Conservation (phyloP, 2,888 invertebrate species). For the Pasiphila rectangulata region DNA sequence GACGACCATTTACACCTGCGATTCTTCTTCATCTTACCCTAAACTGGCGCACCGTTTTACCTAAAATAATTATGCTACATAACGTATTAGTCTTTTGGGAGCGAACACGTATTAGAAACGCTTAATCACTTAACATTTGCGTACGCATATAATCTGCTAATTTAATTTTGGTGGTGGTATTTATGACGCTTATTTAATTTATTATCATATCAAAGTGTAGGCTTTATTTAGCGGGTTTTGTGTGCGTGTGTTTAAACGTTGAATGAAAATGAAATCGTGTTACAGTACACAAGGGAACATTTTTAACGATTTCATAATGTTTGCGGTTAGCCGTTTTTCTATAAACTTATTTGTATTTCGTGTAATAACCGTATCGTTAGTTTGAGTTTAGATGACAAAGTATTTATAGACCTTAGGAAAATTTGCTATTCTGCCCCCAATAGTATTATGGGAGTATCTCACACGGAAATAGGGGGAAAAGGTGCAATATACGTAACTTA, state of each 20-base stretch:
- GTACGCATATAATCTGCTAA: slow-evolving; percentile 77
- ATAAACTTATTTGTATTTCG: slow-evolving; percentile 45
- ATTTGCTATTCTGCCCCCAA: no score
- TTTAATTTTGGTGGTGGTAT: slow-evolving; percentile 73
- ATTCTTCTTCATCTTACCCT: slow-evolving; percentile 78
- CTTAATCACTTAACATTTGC: slow-evolving; percentile 78
- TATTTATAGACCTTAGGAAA: no score
- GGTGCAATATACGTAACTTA: no score
- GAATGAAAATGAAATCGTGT: slow-evolving; percentile 69
- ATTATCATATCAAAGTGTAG: slow-evolving; percentile 75
- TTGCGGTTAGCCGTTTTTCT: slow-evolving; percentile 55
- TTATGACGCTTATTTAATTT: slow-evolving; percentile 76
- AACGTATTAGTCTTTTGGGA: slow-evolving; percentile 79
- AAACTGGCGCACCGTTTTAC: slow-evolving; percentile 72
- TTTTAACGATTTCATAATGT: slow-evolving; percentile 60
- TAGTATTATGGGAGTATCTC: no score
- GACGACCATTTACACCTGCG: slow-evolving; percentile 76
- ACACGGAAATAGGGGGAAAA: no score
- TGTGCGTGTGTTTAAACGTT: slow-evolving; percentile 69
- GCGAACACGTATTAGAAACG: slow-evolving; percentile 72
- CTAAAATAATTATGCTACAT: slow-evolving; percentile 77
- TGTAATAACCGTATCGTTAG: slow-evolving; percentile 36
- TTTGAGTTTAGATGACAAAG: slow-evolving; percentile 30
- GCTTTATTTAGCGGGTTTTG: slow-evolving; percentile 66
- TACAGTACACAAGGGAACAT: slow-evolving; percentile 61